A percentile compares a stretch with the other conserved stretches of the same genome.
phyloP scores from a whole-genome alignment of 2,113 vertebrate species.

The Calidris pygmaea region DNA sequence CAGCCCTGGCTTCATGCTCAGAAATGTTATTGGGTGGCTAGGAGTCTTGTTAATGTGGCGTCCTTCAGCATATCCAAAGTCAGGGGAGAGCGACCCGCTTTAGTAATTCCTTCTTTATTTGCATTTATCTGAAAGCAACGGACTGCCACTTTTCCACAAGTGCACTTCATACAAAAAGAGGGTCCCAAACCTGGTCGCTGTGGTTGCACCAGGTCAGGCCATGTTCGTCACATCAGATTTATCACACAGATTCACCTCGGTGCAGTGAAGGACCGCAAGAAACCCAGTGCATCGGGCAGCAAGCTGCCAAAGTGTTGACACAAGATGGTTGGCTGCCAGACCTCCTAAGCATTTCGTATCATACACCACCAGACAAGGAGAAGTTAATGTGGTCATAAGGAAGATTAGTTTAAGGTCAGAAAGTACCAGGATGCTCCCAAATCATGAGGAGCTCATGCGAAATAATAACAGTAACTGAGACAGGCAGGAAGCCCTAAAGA shows the following conservation, averaged over 20 bases:
- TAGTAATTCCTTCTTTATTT: constrained; percentile 32
- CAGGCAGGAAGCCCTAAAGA: background rate
- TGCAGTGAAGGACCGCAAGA: background rate
- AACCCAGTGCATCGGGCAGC: background rate
- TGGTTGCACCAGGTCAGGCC: background rate
- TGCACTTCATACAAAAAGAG: background rate
- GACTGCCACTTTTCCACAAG: background rate
- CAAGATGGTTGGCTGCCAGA: background rate
- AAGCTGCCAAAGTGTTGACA: background rate
- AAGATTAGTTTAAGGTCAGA: background rate
- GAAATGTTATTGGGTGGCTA: constrained; percentile 50
- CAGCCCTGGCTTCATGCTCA: constrained; percentile 44
- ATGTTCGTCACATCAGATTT: background rate
- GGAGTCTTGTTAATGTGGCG: constrained; percentile 26
- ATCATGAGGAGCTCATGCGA: background rate
- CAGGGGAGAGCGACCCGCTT: background rate
- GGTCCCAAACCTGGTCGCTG: background rate
- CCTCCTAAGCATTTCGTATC: background rate
- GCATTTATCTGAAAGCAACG: background rate
- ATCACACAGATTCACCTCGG: background rate
- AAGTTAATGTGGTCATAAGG: background rate
- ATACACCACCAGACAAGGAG: background rate
- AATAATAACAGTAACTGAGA: background rate
- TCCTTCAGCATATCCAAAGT: constrained; percentile 15
- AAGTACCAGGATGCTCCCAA: background rate